Base-by-base conservation (phyloP, 2,113 vertebrate species). In the Trematomus loennbergii region DNA sequence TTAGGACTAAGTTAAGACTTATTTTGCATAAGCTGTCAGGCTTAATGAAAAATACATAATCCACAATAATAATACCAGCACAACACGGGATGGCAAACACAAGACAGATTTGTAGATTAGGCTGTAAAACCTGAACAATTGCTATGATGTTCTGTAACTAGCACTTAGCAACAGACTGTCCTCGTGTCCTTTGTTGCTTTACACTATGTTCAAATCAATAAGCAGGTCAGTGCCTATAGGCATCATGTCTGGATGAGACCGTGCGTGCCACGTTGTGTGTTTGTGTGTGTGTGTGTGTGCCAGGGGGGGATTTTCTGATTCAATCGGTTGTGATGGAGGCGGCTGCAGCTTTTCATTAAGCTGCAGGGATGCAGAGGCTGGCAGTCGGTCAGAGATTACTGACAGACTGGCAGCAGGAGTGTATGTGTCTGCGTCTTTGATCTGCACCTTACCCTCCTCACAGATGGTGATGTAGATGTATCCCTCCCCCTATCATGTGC, bases 371-470 rank as follows among this genome's bases (percentile, higher is more conserved):
- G 88, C 88, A 83, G 84, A 90, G 59, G 79, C 82, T 79, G 86
- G 72, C 90, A 84, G 84, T 75, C 80, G 50, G 82, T 84, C 65
- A 81, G 87, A 89, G 91, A 94, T 94, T 92, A 94, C 76, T 89
- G 78, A 64, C 71, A 70, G 86, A 75, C 82, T 75, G 81, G 59
- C 72, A 71, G 76, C 4, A 1, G 49, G 78, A 40, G 10, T 9
- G 85, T 66, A n/a, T 68, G 40, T 74, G 58, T 64, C 36, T 61
- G 68, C 64, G 15, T 82, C 16, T 33, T 76, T 58, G 54, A 66
- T 71, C 68, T 81, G 72, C 70, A 79, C 75, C 63, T 72, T 76
- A 25, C 62, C 57, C 77, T 73, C 63, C 55, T 79, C 76, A 75
- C 86, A 91, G 79, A 89, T 86, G 86, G 81, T 52, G 33, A 69